phyloP scores from a whole-genome alignment of 2,888 invertebrate genomes.

The Sphinx pinastri region DNA sequence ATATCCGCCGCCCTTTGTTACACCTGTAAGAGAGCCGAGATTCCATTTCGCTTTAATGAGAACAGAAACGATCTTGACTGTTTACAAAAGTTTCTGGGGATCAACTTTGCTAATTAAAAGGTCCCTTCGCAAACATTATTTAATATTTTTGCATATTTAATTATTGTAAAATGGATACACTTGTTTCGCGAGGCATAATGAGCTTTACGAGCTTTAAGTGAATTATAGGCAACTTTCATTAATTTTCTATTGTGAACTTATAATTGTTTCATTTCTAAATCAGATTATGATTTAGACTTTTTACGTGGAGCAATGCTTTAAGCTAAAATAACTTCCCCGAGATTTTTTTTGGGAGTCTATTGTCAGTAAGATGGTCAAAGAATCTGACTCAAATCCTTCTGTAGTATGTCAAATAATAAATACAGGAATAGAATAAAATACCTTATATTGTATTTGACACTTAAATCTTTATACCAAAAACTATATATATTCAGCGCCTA shows the following conservation, averaged over 20 bases:
- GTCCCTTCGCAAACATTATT: slow-evolving; percentile 12
- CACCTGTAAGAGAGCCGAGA: slow-evolving; percentile 3
- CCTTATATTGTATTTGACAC: too few relatives aligned
- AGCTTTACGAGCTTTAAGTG: background rate
- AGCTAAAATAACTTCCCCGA: too few relatives aligned
- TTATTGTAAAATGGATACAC: slow-evolving; percentile 6
- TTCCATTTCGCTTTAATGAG: slow-evolving; percentile 18
- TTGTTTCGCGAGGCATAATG: slow-evolving; percentile 11
- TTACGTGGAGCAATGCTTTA: too few relatives aligned
- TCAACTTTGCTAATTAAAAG: slow-evolving; percentile 15
- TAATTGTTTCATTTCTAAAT: too few relatives aligned
- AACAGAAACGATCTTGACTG: background rate
- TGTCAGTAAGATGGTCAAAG: too few relatives aligned
- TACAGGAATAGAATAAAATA: too few relatives aligned
- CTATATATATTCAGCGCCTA: too few relatives aligned
- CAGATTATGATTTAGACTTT: too few relatives aligned
- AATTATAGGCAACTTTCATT: background rate
- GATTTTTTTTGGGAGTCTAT: too few relatives aligned
- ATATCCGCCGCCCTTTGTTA: background rate
- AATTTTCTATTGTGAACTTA: background rate
- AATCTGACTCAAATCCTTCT: too few relatives aligned
- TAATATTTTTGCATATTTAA: slow-evolving; percentile 20
- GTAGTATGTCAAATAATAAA: too few relatives aligned
- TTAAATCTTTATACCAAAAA: too few relatives aligned
- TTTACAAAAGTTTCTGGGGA: slow-evolving; percentile 10